Evolutionary conservation across 2,888 invertebrate genomes (phyloP).

Genomic region (Mayetiola destructor): DNA sequence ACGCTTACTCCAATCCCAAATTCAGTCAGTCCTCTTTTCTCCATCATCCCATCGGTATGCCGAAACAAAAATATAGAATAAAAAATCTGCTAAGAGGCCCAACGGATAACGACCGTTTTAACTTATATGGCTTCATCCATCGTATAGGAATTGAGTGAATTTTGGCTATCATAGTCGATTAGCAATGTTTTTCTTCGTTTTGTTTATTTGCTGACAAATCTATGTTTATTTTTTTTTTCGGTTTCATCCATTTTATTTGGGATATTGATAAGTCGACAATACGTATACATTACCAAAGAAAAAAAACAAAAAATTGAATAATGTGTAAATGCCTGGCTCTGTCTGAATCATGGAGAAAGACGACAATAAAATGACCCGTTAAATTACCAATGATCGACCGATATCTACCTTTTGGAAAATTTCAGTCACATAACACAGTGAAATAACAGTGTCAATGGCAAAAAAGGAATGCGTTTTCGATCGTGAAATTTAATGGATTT

Average conservation of each 20-base stretch:
- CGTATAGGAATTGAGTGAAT: no score
- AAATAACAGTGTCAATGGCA: neutral
- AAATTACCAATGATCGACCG: constrained; percentile 5
- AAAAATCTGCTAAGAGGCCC: no score
- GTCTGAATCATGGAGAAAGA: neutral
- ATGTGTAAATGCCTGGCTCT: neutral
- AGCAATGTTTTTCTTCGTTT: no score
- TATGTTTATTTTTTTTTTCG: no score
- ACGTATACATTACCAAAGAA: neutral
- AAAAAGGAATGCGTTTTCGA: neutral
- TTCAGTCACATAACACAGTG: neutral
- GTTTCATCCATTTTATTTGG: neutral
- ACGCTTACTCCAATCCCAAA: no score
- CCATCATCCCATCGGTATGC: no score
- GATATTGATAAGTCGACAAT: constrained; percentile 1
- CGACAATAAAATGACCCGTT: neutral
- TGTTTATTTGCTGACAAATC: neutral
- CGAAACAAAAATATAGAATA: no score
- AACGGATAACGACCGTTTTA: no score
- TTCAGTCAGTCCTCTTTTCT: no score
- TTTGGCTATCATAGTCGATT: no score
- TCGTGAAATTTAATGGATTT: constrained; percentile 5
- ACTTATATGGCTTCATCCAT: no score
- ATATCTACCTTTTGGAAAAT: constrained; percentile 7
- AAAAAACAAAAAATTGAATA: neutral